Percentiles rank a stretch among this genome's conserved stretches.
phyloP scores from a whole-genome alignment of 53 echinoderm and acorn worm genomes.

The Zoroaster sp. region DNA sequence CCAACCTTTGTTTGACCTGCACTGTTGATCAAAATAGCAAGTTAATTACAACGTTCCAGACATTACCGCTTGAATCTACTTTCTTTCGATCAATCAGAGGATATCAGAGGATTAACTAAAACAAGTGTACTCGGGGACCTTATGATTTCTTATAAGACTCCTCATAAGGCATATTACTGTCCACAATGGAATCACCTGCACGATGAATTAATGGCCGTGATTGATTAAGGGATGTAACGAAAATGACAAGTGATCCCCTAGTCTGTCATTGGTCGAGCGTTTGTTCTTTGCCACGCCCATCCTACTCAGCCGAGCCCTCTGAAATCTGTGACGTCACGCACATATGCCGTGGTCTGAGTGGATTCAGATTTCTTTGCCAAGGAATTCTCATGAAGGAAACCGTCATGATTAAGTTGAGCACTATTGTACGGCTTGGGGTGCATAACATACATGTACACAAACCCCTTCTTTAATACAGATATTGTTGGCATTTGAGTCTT shows the following conservation, averaged over 20 bases:
- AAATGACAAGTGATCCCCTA: background rate
- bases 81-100: too few species aligned
- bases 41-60: too few species aligned
- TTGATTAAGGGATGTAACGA: background rate
- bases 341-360: background rate
- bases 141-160: too few species aligned
- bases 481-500: background rate
- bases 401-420: background rate
- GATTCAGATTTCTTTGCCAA: background rate
- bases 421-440: background rate
- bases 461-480: background rate
- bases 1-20: too few species aligned
- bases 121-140: too few species aligned
- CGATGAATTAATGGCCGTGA: background rate
- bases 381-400: background rate
- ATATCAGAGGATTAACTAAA: too few species aligned
- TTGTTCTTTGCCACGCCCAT: background rate
- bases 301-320: background rate
- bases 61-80: too few species aligned
- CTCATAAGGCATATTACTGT: too few species aligned
- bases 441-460: background rate
- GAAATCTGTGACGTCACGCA: conserved; percentile 5
- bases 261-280: conserved; percentile 25
- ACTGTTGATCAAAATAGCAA: too few species aligned
- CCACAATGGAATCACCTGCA: conserved; percentile 48